Conservation (phyloP, 2,113 vertebrate species). For the Aegotheles bennettii region DNA sequence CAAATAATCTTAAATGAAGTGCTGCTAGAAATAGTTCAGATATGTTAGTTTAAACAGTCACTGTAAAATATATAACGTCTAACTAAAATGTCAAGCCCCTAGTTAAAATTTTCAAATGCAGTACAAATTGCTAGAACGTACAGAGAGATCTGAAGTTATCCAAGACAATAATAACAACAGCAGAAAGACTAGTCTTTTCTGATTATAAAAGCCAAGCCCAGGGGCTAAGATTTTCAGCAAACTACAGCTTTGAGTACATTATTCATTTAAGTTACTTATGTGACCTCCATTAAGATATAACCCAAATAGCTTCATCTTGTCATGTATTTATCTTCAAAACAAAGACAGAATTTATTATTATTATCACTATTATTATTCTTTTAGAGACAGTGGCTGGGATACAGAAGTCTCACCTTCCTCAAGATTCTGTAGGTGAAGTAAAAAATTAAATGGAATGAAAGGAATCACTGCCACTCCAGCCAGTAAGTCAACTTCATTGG, state of each 20-base stretch:
- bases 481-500: too few species aligned
- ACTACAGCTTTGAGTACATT: neutral
- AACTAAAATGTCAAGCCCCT: neutral
- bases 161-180: neutral
- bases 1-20: neutral
- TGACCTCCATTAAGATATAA: neutral
- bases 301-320: neutral
- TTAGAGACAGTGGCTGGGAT: neutral
- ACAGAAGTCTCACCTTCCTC: neutral
- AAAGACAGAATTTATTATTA: neutral
- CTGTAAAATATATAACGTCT: neutral
- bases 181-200: neutral
- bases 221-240: neutral
- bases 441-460: neutral
- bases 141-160: neutral
- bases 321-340: neutral
- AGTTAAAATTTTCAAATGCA: neutral
- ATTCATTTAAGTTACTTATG: neutral
- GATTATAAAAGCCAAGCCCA: neutral
- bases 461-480: too few species aligned
- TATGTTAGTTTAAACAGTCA: neutral
- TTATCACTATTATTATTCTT: neutral
- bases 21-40: neutral
- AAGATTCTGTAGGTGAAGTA: neutral
- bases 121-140: neutral